A percentile compares a stretch with the other conserved stretches of the same genome.
phyloP scores from a whole-genome alignment of 2,888 invertebrate species.

The Coelogynopora nodosa region DNA sequence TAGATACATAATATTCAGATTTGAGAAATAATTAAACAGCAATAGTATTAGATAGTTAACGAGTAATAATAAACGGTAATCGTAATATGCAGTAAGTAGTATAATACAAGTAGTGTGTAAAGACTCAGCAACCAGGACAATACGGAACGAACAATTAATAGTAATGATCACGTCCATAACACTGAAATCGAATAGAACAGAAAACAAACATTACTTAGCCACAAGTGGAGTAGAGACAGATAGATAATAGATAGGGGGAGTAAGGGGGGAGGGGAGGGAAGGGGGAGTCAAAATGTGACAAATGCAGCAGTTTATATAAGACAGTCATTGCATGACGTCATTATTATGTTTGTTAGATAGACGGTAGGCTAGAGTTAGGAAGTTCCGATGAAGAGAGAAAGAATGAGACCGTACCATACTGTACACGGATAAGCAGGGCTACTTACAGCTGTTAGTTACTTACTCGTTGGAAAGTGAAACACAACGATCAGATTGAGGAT shows the following conservation, averaged over 20 bases:
- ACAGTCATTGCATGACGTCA: not conserved
- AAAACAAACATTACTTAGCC: slow-evolving; percentile 18
- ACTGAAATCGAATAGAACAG: not conserved
- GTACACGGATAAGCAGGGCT: slow-evolving; percentile 3
- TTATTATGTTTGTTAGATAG: slow-evolving; percentile 7
- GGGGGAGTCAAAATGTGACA: slow-evolving; percentile 17
- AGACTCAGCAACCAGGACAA: slow-evolving; percentile 22
- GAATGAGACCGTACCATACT: not conserved
- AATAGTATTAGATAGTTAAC: not conserved
- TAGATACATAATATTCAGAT: not conserved
- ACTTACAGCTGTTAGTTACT: slow-evolving; percentile 17
- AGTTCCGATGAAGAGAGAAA: not conserved
- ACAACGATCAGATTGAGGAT: not conserved
- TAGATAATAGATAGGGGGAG: not conserved
- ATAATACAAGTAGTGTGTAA: slow-evolving; percentile 18
- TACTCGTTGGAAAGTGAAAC: not conserved
- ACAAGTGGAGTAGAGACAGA: slow-evolving; percentile 25
- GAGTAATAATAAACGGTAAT: not conserved
- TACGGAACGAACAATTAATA: not conserved
- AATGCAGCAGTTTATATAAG: slow-evolving; percentile 22
- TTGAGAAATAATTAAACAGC: not conserved
- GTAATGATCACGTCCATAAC: not conserved
- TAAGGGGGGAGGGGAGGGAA: not conserved
- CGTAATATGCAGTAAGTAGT: not conserved
- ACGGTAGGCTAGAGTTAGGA: not conserved